Evolutionary conservation across 2,888 invertebrate species (phyloP), one percentile per base, ranked within the genome.

Genomic region (Ormyrus thymus): DNA sequence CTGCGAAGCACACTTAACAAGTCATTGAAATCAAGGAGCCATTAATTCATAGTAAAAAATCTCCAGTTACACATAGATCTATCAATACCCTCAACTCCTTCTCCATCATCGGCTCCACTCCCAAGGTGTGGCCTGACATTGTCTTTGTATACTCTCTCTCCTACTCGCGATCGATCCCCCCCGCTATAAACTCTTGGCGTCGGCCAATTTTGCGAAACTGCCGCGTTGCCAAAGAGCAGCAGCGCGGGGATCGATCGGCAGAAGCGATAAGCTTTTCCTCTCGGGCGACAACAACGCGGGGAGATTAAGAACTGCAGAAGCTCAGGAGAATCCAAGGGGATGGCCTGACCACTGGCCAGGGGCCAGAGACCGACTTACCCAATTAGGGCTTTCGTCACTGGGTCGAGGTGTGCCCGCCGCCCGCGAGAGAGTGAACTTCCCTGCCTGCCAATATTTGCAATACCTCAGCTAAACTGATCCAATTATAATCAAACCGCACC

Each of bases 341-440:
- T 2, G n/a, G 6, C n/a, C 29, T 29, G 56, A 70, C 56, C 15
- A 64, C 84, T 89, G 89, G 89, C 88, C 82, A 76, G 45, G 71
- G 81, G 88, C 88, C 88, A 88, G 88, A 84, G 75, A 8, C 86
- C 88, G 87, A 89, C 88, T 89, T 89, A 87, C 89, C 89, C 87
- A 89, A 89, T 89, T 89, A 89, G 86, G 86, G 61, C 59, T 89
- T 89, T 89, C 89, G 87, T 88, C 89, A 89, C 86, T 86, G 84
- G 75, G 82, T 58, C 62, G 68, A n/a, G 4, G n/a, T 11, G n/a
- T n/a, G 65, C 43, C 48, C 53, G 15, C 15, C 29, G 75, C 45
- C 53, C 70, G 61, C 84, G 86, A 1, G 29, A 29, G 29, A 29
- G 29, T 3, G 29, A 29, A 29, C 86, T 87, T 88, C 85, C 88